Conservation (phyloP, 2,888 invertebrate species). For the Lithophane socia region DNA sequence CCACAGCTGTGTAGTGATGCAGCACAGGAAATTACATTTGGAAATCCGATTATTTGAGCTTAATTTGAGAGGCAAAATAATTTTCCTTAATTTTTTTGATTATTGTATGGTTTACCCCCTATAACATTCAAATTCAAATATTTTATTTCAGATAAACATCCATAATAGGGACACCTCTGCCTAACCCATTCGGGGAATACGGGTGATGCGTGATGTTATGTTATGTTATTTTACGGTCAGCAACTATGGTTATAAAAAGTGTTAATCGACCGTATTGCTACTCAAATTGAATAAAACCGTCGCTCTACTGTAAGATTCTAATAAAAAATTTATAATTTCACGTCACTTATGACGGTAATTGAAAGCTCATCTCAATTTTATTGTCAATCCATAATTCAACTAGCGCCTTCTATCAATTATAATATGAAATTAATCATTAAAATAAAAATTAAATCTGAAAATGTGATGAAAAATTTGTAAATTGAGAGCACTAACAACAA, state of each 20-base stretch:
- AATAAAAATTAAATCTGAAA: neutral
- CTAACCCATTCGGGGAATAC: neutral
- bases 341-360: neutral
- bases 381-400: neutral
- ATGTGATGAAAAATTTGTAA: neutral
- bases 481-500: neutral
- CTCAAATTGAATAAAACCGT: no score
- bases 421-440: neutral
- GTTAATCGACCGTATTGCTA: no score
- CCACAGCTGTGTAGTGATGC: constrained; percentile 15
- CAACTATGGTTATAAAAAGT: neutral
- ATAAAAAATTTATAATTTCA: neutral
- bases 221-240: neutral
- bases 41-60: constrained; percentile 4
- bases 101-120: neutral
- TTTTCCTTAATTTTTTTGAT: neutral
- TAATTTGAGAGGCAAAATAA: neutral
- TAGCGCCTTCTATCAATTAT: neutral
- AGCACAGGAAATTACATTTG: constrained; percentile 11
- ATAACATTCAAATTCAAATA: no score
- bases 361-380: neutral
- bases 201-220: neutral
- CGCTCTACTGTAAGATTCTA: neutral
- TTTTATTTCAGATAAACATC: no score
- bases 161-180: neutral